Conservation (phyloP, 2,113 vertebrate species). For the Prietella phreatophila region DNA sequence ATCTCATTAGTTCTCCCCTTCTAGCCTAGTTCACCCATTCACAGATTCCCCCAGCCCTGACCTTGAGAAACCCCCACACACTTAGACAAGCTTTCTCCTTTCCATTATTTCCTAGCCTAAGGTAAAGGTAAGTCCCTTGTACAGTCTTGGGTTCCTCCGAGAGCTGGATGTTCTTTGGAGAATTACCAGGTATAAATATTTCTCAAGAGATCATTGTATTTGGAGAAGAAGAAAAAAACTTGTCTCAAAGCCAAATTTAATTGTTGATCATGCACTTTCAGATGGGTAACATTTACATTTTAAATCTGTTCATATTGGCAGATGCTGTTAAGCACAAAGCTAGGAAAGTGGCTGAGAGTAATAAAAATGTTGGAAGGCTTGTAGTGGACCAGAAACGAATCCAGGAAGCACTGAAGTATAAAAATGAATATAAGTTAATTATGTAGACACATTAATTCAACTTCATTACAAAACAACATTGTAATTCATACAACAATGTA, state of each 20-base stretch:
- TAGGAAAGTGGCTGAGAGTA: neutral
- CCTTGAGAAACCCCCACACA: constrained; percentile 66
- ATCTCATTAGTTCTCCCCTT: constrained; percentile 72
- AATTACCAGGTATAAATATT: neutral
- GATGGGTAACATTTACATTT: neutral
- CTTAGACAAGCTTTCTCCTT: neutral
- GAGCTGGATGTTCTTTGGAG: neutral
- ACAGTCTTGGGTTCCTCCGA: neutral
- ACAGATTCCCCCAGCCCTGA: constrained; percentile 60
- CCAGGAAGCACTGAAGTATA: neutral
- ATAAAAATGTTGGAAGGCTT: neutral
- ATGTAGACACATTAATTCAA: neutral
- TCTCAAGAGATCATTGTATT: neutral
- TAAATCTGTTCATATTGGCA: neutral
- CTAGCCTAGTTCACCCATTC: constrained; percentile 64
- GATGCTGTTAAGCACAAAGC: neutral
- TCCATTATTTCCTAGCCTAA: neutral
- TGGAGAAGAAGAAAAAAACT: neutral
- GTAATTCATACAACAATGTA: neutral
- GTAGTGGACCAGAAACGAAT: neutral
- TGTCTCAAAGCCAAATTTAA: neutral
- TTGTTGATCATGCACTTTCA: neutral
- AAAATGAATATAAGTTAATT: neutral
- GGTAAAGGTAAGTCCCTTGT: constrained; percentile 42
- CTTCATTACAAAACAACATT: neutral